Evolutionary conservation across 1,140 invertebrate species (phyloP).

Genomic region (Macrobrachium nipponense): DNA sequence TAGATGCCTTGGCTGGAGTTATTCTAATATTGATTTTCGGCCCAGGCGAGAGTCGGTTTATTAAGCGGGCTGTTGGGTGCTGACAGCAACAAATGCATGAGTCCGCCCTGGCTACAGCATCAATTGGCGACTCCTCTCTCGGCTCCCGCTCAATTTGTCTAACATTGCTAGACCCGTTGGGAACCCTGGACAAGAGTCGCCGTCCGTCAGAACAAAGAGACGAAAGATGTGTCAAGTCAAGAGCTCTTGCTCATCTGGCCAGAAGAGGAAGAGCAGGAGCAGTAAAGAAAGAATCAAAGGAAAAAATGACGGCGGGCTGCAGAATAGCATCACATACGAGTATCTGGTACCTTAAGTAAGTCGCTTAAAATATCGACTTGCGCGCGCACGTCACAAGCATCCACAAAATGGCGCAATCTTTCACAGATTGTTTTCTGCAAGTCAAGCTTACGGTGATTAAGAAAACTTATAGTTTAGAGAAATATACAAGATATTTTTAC

Average conservation of each 20-base stretch:
- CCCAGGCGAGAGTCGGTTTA: slow-evolving; percentile 16
- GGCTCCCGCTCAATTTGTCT: slow-evolving; percentile 59
- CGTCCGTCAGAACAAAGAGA: too few species aligned
- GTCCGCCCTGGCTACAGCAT: slow-evolving; percentile 47
- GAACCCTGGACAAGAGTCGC: too few species aligned
- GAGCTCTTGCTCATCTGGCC: background rate
- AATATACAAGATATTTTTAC: too few species aligned
- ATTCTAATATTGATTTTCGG: slow-evolving; percentile 47
- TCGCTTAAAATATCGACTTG: background rate
- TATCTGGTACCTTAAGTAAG: slow-evolving; percentile 38
- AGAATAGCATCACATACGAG: slow-evolving; percentile 15
- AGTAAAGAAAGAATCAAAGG: background rate
- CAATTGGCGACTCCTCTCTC: slow-evolving; percentile 51
- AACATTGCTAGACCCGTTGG: slow-evolving; percentile 13
- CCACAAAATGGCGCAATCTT: slow-evolving; percentile 45
- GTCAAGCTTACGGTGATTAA: too few species aligned
- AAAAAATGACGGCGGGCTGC: background rate
- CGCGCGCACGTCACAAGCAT: slow-evolving; percentile 21
- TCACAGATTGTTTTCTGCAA: background rate
- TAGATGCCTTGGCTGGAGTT: slow-evolving; percentile 20
- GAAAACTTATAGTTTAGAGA: background rate
- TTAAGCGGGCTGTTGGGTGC: slow-evolving; percentile 41
- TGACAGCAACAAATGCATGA: slow-evolving; percentile 59
- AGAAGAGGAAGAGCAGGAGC: background rate
- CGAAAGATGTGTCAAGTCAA: too few species aligned